phyloP scores from a whole-genome alignment of 2,113 vertebrate genomes.

The Cromileptes altivelis region DNA sequence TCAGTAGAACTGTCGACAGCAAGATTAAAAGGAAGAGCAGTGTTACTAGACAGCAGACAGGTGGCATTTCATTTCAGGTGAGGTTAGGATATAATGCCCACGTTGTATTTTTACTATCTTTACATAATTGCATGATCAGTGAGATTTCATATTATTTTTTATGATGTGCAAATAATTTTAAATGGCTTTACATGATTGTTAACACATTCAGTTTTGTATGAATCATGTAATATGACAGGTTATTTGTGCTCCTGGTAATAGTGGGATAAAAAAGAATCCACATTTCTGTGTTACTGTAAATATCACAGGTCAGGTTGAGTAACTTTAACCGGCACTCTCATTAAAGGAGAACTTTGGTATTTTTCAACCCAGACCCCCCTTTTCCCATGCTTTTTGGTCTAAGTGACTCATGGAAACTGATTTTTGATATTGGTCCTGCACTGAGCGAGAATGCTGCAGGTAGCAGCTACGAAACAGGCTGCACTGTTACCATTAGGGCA shows the following conservation, averaged over 20 bases:
- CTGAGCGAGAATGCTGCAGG: no score
- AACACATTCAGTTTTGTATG: background rate
- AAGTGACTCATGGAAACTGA: no score
- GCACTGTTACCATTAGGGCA: no score
- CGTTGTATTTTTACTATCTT: background rate
- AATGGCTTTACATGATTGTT: background rate
- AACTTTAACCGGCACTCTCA: background rate
- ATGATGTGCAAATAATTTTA: background rate
- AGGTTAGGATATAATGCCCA: background rate
- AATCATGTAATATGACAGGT: background rate
- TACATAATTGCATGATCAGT: background rate
- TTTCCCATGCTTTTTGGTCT: no score
- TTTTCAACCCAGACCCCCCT: no score
- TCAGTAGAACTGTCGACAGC: conserved; percentile 19
- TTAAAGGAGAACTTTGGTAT: background rate
- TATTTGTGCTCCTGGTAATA: background rate
- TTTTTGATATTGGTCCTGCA: no score
- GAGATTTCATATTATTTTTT: background rate
- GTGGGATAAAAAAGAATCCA: background rate
- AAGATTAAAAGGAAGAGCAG: background rate
- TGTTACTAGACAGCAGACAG: background rate
- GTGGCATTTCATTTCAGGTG: background rate
- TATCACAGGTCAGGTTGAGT: background rate
- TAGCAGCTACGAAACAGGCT: no score
- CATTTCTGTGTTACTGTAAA: background rate